Conservation (phyloP, 1,140 invertebrate genomes). For the Hermatobates lingyangjiaoensis region DNA sequence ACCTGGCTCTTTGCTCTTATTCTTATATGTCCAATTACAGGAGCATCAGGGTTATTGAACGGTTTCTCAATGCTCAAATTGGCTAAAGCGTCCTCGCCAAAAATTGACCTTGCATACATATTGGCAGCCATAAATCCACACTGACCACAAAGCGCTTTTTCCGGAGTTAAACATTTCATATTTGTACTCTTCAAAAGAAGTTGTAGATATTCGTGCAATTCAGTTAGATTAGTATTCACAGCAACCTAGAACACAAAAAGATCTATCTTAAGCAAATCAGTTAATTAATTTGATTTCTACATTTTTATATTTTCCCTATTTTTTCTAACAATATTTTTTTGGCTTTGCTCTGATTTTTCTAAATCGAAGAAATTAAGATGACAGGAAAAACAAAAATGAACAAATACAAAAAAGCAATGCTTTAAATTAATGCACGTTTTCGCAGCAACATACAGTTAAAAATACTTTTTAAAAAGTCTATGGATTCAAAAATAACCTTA, state of each 20-base stretch:
- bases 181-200: slow-evolving; percentile 90
- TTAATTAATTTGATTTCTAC: too few species aligned
- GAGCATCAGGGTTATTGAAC: slow-evolving; percentile 61
- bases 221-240: slow-evolving; percentile 85
- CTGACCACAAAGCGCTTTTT: slow-evolving; percentile 83
- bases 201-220: slow-evolving; percentile 80
- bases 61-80: slow-evolving; percentile 97
- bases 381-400: not conserved
- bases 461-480: too few species aligned
- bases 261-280: not conserved
- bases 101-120: slow-evolving; percentile 96
- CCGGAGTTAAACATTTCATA: slow-evolving; percentile 96
- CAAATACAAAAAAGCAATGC: too few species aligned
- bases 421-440: too few species aligned
- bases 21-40: slow-evolving; percentile 89
- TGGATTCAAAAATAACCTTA: too few species aligned
- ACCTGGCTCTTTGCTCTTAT: slow-evolving; percentile 96
- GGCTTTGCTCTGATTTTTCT: too few species aligned
- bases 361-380: too few species aligned
- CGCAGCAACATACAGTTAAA: too few species aligned
- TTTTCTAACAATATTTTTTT: too few species aligned
- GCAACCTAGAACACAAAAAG: slow-evolving; percentile 39
- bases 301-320: too few species aligned
- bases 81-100: slow-evolving; percentile 95
- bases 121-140: slow-evolving; percentile 99